Evolutionary conservation across 2,888 invertebrate genomes (phyloP), one percentile per base, ranked within the genome.

Genomic region (Megaustenia siamemsis): DNA sequence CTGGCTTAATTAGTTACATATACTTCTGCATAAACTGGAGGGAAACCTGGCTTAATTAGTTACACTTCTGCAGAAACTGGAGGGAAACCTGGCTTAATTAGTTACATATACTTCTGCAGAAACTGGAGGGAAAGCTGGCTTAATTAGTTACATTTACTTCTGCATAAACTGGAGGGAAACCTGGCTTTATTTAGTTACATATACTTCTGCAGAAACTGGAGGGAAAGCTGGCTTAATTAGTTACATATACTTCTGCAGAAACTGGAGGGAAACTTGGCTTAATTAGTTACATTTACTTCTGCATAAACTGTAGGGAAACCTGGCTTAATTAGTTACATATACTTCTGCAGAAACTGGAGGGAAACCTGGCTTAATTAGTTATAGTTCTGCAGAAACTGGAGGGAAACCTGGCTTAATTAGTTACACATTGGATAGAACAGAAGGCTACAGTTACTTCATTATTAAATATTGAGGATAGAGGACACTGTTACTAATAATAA

Each of bases 211-310:
- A 92, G 82, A 88, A 82, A 35, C 28, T 87, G 21, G 71, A 81
- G 32, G 76, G 53, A 32, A 63, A 15, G 32, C 32, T 73, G 45
- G 73, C 73, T 18, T 73, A 28, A 73, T 15, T 18, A 87, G 32
- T 87, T 93, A 40, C 92, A 92, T 86, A 87, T 92, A 21, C 83
- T 90, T 73, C 79, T 91, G 8, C 91, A 92, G 82, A 88, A 82
- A 35, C 28, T 87, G 21, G 71, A 81, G 32, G 76, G 53, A 32
- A 63, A 15, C 49, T 45, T 73, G 45, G 73, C 73, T 18, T 73
- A 28, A 73, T 15, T 18, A 87, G 32, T 87, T 93, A 40, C 92
- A 92, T 86, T 87, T 92, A 21, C 83, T 90, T 73, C 79, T 91
- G 8, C 91, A 92, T 80, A 88, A 82, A 35, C 28, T 87, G 21